Evolutionary conservation across 2,888 invertebrate genomes (phyloP), one percentile per base, ranked within the genome.

Genomic region (Xylophagus ater): DNA sequence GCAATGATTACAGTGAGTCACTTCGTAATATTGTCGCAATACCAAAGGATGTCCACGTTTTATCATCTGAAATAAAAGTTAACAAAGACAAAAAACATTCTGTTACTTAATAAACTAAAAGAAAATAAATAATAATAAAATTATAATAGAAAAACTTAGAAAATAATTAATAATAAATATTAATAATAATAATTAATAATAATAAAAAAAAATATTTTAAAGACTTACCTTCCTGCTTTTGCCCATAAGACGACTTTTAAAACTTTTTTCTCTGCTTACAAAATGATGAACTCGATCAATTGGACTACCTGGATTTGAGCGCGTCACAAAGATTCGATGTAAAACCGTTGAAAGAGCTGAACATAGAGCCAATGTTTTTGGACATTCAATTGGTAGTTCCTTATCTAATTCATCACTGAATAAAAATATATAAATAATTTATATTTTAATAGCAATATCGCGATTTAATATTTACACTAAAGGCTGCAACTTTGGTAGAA

Each of bases 1-100:
- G 69, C 97, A 97, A 67, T 86, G 84, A 69, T 89, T 87, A 67
- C 97, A 98, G 67, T 82, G 79, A 48, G 86, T 88, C 57, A 89
- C 85, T 49, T 83, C 81, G 58, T 80, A 84, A 68, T 93, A 84
- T 67, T 89, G 87, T 58, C 85, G 81, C 53, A 85, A 79, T 54
- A 81, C 78, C 58, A 94, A 81, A 64, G 88, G 84, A 68, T 97
- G 97, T 20, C 92, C 93, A 56, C 84, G 81, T 34, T 83, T 75
- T 51, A 78, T 76, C 65, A 84, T 72, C 79, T 81, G 66, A 10
- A 58, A 56, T 43, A 40, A 44, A 20, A 36, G 7, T 17, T n/a
- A 23, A 34, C 17, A 36, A 36, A 12, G 6, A 36, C 12, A 19
- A 17, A n/a, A 15, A 15, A 31, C 17, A 17, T 19, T 7, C 7